Evolutionary conservation across 2,113 vertebrate genomes (phyloP).

Genomic region (Numenius arquata): DNA sequence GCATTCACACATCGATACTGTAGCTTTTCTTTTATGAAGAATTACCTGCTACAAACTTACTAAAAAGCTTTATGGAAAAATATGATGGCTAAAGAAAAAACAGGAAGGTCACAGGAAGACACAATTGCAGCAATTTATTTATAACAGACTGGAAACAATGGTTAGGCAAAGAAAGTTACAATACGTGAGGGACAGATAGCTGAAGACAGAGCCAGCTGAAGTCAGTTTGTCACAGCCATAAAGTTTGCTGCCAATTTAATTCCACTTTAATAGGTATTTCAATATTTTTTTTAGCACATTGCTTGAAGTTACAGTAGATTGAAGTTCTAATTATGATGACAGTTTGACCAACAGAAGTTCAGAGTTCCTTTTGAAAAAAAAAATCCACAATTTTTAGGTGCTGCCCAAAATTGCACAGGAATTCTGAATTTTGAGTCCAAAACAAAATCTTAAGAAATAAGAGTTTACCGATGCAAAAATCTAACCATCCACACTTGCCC

Average conservation of each 20-base stretch:
- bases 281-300: background rate
- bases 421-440: background rate
- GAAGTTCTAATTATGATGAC: background rate
- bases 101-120: conserved; percentile 44
- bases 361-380: background rate
- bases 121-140: conserved; percentile 28
- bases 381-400: background rate
- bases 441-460: background rate
- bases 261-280: background rate
- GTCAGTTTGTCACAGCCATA: background rate
- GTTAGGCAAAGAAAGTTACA: conserved; percentile 8
- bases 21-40: background rate
- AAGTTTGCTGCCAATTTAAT: background rate
- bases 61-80: background rate
- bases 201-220: conserved; percentile 40
- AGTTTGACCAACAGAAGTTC: background rate
- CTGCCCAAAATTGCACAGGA: background rate
- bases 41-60: background rate
- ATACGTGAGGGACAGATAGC: background rate
- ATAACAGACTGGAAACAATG: conserved; percentile 48
- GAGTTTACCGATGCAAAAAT: background rate
- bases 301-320: background rate
- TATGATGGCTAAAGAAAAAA: background rate
- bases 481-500: background rate
- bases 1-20: background rate